Evolutionary conservation across 2,113 vertebrate species (phyloP), one percentile per base, ranked within the genome.

Genomic region (Micromys minutus): DNA sequence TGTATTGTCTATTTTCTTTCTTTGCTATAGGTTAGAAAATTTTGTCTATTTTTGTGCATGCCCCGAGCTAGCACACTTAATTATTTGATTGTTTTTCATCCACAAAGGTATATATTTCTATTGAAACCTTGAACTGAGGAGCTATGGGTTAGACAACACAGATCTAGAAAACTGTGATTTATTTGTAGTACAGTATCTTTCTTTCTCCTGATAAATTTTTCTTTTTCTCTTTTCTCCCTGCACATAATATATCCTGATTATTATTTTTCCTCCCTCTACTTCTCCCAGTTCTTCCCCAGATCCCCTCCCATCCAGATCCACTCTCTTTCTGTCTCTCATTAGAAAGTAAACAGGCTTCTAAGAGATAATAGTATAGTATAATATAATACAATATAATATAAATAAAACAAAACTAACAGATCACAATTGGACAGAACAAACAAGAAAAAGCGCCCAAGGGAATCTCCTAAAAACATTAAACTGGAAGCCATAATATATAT

Each of bases 1-100:
- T 88, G 55, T 79, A 67, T 93, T 91, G 69, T 22, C 22, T 55
- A n/a, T 87, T 94, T 89, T 86, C 31, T 89, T 87, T 83, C 21
- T 81, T 75, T 83, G 59, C 45, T 72, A 11, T 72, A 87, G 63
- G 50, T 7, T 92, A 67, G 59, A 4, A 8, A 34, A 50, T 87
- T 91, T 93, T 63, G 39, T n/a, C 72, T 80, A 91, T 92, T 89
- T 50, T 77, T 81, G 63, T 83, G 10, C 77, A 24, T 67, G 17
- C n/a, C 45, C 95, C 50, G 42, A 95, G 19, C 67, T 72, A 91
- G 50, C 36, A 17, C 5, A 90, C 36, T 67, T 47, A 91, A 80
- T 90, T 45, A 57, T n/a, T 45, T 29, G 50, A 52, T 84, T 22
- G n/a, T 4, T 84, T 84, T 93, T 57, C 72, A 75, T 52, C 80